Conservation (phyloP, 2,888 invertebrate genomes). For the Nomada fabriciana region DNA sequence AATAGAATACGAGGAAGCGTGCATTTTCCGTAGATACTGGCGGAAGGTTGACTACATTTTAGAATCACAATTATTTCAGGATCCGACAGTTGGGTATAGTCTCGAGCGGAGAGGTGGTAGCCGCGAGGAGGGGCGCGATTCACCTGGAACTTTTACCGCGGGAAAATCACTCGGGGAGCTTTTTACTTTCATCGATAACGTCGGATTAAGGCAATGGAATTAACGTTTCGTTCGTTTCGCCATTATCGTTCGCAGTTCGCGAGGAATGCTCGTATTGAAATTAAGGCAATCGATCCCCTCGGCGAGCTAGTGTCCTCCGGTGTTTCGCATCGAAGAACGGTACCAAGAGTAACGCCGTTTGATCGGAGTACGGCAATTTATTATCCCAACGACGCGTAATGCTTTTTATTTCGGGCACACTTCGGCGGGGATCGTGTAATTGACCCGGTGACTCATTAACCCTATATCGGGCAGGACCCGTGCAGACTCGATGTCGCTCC, state of each 20-base stretch:
- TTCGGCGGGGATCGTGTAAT: slow-evolving; percentile 35
- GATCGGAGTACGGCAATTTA: not conserved
- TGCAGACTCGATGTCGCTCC: slow-evolving; percentile 33
- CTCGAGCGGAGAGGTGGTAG: not conserved
- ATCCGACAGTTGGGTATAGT: not conserved
- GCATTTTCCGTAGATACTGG: slow-evolving; percentile 28
- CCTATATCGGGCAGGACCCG: slow-evolving; percentile 35
- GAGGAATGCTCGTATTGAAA: slow-evolving; percentile 23
- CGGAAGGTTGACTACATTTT: slow-evolving; percentile 25
- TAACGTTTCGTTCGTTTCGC: slow-evolving; percentile 35
- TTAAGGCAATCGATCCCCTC: slow-evolving; percentile 2
- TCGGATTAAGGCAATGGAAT: slow-evolving; percentile 38
- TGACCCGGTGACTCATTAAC: slow-evolving; percentile 63
- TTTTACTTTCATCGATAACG: slow-evolving; percentile 42
- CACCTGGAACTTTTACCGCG: not conserved
- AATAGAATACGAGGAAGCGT: slow-evolving; percentile 57
- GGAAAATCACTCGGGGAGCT: slow-evolving; percentile 22
- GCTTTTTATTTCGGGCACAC: slow-evolving; percentile 11
- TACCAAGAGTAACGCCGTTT: not conserved
- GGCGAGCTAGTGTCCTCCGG: not conserved
- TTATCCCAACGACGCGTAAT: not conserved
- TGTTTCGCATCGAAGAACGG: not conserved
- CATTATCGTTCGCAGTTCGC: slow-evolving; percentile 12
- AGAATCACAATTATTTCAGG: slow-evolving; percentile 31
- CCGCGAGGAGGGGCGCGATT: not conserved